These are phyloP conservation scores for Bombus superbus DNA, from an alignment of 1,140 invertebrate genomes.

Conservation along the genomic window DNA sequence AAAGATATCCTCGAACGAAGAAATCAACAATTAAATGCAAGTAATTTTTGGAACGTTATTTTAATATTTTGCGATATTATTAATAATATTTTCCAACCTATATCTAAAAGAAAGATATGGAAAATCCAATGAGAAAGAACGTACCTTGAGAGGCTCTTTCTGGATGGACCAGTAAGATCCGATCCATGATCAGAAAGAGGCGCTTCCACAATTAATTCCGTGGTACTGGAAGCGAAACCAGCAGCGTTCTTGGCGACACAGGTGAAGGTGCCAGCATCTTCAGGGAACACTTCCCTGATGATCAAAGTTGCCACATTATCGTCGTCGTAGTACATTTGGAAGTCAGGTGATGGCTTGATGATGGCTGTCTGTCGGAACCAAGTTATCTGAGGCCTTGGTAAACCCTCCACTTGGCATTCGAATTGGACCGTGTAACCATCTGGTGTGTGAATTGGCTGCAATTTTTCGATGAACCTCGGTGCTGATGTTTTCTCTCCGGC, in stretches of 20 bases:
- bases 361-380: conserved; percentile 97
- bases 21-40: neutral
- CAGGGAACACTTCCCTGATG: conserved; percentile 97
- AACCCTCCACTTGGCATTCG: conserved; percentile 94
- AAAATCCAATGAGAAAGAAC: too few species aligned
- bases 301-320: conserved; percentile 96
- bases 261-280: conserved; percentile 98
- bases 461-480: conserved; percentile 93
- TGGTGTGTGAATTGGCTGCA: conserved; percentile 91
- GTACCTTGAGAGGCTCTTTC: conserved; percentile 90
- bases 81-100: neutral
- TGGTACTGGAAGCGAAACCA: conserved; percentile 95
- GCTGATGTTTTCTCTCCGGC: conserved; percentile 90
- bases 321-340: conserved; percentile 96
- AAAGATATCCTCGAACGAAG: neutral
- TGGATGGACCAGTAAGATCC: conserved; percentile 90
- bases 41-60: neutral
- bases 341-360: conserved; percentile 94
- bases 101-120: too few species aligned
- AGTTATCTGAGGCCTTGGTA: conserved; percentile 94
- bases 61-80: neutral
- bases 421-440: conserved; percentile 95
- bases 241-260: conserved; percentile 97
- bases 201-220: conserved; percentile 93
- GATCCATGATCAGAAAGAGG: conserved; percentile 94